Base-by-base conservation (phyloP, 2,113 vertebrate species). In the Passer montanus region DNA sequence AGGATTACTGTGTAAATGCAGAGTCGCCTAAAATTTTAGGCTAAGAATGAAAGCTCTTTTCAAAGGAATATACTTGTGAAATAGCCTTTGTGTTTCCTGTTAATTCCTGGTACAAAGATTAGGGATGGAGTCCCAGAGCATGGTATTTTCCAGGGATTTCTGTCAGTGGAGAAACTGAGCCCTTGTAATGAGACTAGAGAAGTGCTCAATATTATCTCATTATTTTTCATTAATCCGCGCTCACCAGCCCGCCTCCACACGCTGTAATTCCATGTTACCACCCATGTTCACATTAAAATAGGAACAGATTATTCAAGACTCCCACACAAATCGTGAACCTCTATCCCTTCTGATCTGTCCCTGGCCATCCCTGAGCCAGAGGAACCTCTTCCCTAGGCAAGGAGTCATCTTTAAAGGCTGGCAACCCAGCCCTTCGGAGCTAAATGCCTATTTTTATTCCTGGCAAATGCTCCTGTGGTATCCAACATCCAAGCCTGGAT, bases 271-370 rank as follows among this genome's bases (percentile, higher is more conserved):
- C 95, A 37, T 60, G 95, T 94, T 96, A 73, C 93, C 95, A 95
- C 86, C 90, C 88, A 78, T 96, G 90, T 95, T 96, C 92, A 60
- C 85, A 53, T 95, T 96, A 96, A 97, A 97, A 96, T 96, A 96
- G 93, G 93, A 97, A 96, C 90, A 81, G 92, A 92, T 96, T 94
- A 97, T 96, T 94, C 82, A 86, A 90, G 92, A 96, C 94, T 95
- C 95, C 96, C 93, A 97, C 96, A 94, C 82, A 88, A 97, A 95
- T 93, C 82, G 31, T 93, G 96, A 96, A 94, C 94, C 76, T 96
- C 95, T 93, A 91, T 93, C 88, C 92, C 79, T 97, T 77, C 94
- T 94, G 93, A 94, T 81, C 94, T 89, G 80, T 89, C 81, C 35
- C 83, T 0, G 30, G 72, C 75, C 63, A 2, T 79, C 73, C 75